A percentile compares a stretch with the other conserved stretches of the same genome.
Evolutionary conservation across 2,888 invertebrate species (phyloP).

Genomic region (Trichopoda pennipes): DNA sequence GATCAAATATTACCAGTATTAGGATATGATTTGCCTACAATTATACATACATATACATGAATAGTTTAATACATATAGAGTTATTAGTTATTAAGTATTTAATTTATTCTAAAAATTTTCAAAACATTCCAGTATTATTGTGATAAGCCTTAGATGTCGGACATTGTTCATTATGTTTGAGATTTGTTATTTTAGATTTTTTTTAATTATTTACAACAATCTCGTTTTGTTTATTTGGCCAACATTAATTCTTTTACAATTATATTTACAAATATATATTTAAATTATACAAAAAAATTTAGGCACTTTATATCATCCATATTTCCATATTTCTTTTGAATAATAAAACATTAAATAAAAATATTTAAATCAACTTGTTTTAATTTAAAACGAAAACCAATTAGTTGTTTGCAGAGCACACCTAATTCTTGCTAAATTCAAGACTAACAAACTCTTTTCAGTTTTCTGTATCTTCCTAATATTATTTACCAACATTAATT

Average conservation of each 20-base stretch:
- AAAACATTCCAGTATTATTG: conserved; percentile 71
- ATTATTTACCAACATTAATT: no score
- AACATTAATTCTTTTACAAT: conserved; percentile 21
- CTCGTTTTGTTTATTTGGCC: conserved; percentile 12
- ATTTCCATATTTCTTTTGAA: conserved; percentile 62
- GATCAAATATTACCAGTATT: conserved; percentile 59
- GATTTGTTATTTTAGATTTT: conserved; percentile 52
- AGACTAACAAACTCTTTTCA: no score
- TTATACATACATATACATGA: conserved; percentile 14
- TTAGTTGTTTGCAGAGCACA: no score
- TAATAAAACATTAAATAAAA: conserved; percentile 47
- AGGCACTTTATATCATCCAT: conserved; percentile 58
- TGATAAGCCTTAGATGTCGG: conserved; percentile 70
- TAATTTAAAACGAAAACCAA: no score
- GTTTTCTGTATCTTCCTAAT: no score
- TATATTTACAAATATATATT: conserved; percentile 18
- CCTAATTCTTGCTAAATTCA: no score
- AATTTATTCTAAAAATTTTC: conserved; percentile 56
- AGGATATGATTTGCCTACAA: conserved; percentile 30
- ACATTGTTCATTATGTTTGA: conserved; percentile 64
- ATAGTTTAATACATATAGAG: neutral
- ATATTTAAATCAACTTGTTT: conserved; percentile 15
- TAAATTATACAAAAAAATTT: conserved; percentile 29
- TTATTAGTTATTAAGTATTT: conserved; percentile 24
- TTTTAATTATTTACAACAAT: conserved; percentile 28